Evolutionary conservation across 2,113 vertebrate species (phyloP).

Genomic region (Urocitellus parryii): DNA sequence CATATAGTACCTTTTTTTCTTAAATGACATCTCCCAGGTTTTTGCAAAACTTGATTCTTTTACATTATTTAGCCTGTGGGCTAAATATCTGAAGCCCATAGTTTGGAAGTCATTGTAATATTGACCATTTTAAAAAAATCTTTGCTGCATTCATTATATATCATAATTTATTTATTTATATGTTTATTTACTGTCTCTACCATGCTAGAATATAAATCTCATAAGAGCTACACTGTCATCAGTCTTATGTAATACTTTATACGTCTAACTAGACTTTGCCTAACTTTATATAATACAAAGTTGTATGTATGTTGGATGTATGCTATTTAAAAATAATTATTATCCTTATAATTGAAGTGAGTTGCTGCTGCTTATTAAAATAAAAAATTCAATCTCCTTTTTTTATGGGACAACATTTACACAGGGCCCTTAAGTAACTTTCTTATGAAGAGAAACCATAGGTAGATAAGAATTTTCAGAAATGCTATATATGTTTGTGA

Average conservation of each 20-base stretch:
- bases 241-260: background rate
- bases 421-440: background rate
- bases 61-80: background rate
- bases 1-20: accelerated
- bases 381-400: background rate
- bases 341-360: background rate
- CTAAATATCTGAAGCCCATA: background rate
- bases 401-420: background rate
- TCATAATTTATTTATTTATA: background rate
- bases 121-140: background rate
- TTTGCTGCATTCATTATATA: background rate
- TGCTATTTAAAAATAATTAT: background rate
- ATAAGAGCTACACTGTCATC: background rate
- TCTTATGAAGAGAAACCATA: background rate
- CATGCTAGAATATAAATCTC: background rate
- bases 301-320: background rate
- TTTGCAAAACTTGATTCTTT: background rate
- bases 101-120: background rate
- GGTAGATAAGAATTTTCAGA: background rate
- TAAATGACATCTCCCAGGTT: background rate
- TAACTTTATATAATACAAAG: background rate
- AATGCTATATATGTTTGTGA: background rate
- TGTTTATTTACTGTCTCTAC: background rate
- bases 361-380: background rate
- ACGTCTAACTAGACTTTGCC: background rate